These are phyloP conservation scores for Dendrolimus houi DNA, from an alignment of 2,888 invertebrate species.

Conservation along the genomic window DNA sequence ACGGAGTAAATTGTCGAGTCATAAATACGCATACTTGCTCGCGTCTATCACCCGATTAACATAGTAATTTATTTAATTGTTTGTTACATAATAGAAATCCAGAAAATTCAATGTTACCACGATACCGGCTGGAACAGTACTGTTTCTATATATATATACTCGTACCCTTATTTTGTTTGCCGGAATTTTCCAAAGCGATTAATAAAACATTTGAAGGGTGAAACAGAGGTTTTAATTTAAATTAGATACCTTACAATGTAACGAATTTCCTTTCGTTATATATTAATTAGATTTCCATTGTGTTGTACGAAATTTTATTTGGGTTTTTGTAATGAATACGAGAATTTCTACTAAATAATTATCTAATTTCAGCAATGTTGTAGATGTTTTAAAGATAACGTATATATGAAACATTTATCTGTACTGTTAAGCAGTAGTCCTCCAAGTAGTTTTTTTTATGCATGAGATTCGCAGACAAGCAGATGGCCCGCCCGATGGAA, in stretches of 20 bases:
- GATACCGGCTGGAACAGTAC: not conserved
- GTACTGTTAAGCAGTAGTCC: too few relatives aligned
- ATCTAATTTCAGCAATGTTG: too few relatives aligned
- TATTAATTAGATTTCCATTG: not conserved
- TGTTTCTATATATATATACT: not conserved
- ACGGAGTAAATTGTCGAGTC: too few relatives aligned
- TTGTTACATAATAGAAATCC: conserved; percentile 20
- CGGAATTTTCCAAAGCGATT: not conserved
- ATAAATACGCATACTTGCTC: too few relatives aligned
- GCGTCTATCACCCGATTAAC: too few relatives aligned
- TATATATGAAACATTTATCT: too few relatives aligned
- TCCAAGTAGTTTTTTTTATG: too few relatives aligned
- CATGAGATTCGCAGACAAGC: too few relatives aligned
- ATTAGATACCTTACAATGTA: not conserved
- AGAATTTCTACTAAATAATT: not conserved
- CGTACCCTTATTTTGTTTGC: not conserved
- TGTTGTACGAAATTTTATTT: not conserved
- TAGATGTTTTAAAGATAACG: too few relatives aligned
- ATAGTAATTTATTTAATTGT: too few relatives aligned
- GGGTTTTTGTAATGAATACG: not conserved
- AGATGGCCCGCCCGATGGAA: too few relatives aligned
- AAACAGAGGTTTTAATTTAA: conserved; percentile 1
- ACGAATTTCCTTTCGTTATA: not conserved
- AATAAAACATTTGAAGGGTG: not conserved
- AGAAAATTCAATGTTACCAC: not conserved